Evolutionary conservation across 2,113 vertebrate species (phyloP), one percentile per base, ranked within the genome.

Genomic region (Zosterops borbonicus): DNA sequence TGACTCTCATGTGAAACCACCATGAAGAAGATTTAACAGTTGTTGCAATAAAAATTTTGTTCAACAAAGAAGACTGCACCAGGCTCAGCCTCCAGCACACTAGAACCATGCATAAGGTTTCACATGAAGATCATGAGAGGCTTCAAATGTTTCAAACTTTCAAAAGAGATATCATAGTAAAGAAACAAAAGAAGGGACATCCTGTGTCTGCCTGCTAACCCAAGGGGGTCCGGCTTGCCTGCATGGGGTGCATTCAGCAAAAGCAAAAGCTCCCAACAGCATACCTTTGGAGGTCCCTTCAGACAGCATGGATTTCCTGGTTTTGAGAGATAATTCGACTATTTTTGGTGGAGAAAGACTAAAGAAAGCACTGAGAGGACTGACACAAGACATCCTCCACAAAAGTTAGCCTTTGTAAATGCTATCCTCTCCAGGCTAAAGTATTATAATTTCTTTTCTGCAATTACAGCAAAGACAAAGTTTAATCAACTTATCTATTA

Each of bases 1-100:
- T 92, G 94, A 96, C 71, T 83, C 33, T 93, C 96, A 91, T 85
- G 37, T 91, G 87, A 96, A 94, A 92, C 55, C 42, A 44, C 58
- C 74, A 16, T 68, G 85, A 89, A 89, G 69, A 78, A 78, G 29
- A 29, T 83, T 53, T 70, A 85, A 62, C 2, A 9, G 46, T 31
- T 52, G 14, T 74, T 89, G 69, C 33, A 90, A 31, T 20, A 73
- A 31, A 53, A 92, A 63, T 76, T 50, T 85, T 74, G 18, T 1
- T 9, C 49, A 90, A 46, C 14, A 58, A 65, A 83, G 91, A 90
- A 67, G 74, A 83, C 35, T 71, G 23, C 89, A 71, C 25, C n/a
- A 80, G 58, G 33, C 46, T 74, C 78, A 80, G 83, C 68, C 86
- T 94, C 39, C 39, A 89, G 91, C 70, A 83, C 70, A 56, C 70